Conservation (phyloP, 2,888 invertebrate species). For the Kuschelorhynchus macadamiae region DNA sequence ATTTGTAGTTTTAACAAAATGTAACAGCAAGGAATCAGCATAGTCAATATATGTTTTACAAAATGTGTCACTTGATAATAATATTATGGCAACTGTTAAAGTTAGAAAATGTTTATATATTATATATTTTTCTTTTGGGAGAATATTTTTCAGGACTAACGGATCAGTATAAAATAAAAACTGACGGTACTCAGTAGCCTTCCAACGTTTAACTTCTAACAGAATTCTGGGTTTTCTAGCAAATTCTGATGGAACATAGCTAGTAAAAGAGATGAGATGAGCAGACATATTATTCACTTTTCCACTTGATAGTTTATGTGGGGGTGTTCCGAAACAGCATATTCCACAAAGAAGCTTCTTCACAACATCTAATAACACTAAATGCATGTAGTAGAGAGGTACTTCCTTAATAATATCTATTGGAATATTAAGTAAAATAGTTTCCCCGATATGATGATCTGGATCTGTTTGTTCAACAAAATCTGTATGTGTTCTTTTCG, state of each 20-base stretch:
- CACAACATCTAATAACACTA: conserved; percentile 7
- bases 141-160: conserved; percentile 9
- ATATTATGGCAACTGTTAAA: conserved; percentile 14
- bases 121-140: neutral
- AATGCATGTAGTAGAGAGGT: conserved; percentile 19
- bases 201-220: conserved; percentile 15
- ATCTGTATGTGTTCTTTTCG: neutral
- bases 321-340: neutral
- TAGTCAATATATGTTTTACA: conserved; percentile 26
- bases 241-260: conserved; percentile 29
- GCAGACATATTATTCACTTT: neutral
- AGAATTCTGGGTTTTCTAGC: conserved; percentile 14
- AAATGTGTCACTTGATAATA: conserved; percentile 16
- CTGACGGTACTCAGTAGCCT: conserved; percentile 17
- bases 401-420: neutral
- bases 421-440: conserved; percentile 6
- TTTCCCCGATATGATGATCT: conserved; percentile 13
- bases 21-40: conserved; percentile 40
- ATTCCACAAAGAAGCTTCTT: conserved; percentile 1
- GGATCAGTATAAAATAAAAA: conserved; percentile 20
- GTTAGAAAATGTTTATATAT: conserved; percentile 12
- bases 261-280: neutral
- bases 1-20: conserved; percentile 50
- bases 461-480: neutral
- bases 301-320: neutral